Evolutionary conservation across 2,797 vertebrate genomes (phyloP).

Genomic region (Myotis planiceps): DNA sequence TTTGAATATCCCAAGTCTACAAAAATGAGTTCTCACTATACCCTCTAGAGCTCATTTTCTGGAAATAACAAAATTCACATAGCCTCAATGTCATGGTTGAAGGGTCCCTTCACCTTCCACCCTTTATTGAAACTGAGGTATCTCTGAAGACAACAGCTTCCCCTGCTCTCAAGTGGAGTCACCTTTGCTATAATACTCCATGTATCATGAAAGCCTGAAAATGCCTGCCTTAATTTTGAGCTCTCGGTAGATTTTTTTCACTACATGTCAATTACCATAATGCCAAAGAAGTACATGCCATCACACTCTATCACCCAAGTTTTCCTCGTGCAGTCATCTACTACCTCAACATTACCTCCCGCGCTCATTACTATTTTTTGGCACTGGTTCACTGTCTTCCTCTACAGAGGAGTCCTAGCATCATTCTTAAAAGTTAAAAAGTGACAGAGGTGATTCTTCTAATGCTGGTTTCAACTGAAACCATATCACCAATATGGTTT

Average conservation of each 20-base stretch:
- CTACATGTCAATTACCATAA: background rate
- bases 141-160: background rate
- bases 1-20: background rate
- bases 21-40: background rate
- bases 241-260: background rate
- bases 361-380: background rate
- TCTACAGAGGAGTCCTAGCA: background rate
- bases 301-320: background rate
- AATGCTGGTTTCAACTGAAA: background rate
- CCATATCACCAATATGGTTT: background rate
- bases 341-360: background rate
- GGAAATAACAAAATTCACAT: background rate
- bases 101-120: background rate
- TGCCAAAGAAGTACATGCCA: background rate
- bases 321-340: background rate
- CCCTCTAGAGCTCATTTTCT: background rate
- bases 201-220: background rate
- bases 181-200: background rate
- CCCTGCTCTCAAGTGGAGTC: background rate
- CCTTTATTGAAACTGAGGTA: background rate
- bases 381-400: background rate
- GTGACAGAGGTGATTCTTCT: background rate
- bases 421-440: background rate
- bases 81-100: background rate
- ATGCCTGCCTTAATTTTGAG: background rate